phyloP scores from a whole-genome alignment of 2,113 vertebrate species.

The Gambusia affinis region DNA sequence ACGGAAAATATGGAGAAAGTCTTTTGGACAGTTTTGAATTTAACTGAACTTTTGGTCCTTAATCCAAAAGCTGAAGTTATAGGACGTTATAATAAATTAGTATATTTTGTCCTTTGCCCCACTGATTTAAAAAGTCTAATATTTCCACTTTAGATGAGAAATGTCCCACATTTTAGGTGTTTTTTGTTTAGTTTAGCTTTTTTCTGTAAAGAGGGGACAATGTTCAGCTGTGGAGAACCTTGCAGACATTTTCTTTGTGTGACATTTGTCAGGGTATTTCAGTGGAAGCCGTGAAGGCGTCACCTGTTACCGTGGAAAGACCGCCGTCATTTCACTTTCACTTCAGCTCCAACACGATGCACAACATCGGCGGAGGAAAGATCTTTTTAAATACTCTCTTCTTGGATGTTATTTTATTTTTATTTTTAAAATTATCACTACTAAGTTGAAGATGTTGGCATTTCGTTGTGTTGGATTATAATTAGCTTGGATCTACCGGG shows the following conservation, averaged over 20 bases:
- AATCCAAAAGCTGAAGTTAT: too few relatives aligned
- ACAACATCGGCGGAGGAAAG: background rate
- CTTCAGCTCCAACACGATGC: background rate
- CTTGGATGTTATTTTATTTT: background rate
- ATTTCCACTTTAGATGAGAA: too few relatives aligned
- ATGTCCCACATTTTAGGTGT: too few relatives aligned
- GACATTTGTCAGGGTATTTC: background rate
- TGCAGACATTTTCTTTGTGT: background rate
- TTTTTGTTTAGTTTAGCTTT: too few relatives aligned
- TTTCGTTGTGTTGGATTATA: background rate
- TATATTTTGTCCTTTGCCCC: too few relatives aligned
- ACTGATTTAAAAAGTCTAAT: too few relatives aligned
- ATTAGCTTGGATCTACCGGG: background rate
- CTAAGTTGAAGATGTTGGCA: background rate
- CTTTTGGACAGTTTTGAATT: too few relatives aligned
- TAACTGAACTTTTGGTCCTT: too few relatives aligned
- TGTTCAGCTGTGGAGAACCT: background rate
- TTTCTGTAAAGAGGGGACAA: too few relatives aligned
- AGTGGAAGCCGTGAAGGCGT: background rate
- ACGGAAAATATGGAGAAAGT: too few relatives aligned
- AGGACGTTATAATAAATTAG: too few relatives aligned
- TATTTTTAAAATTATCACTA: background rate
- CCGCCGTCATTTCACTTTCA: background rate
- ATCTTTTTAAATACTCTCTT: too few relatives aligned
- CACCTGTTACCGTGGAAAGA: conserved; percentile 22